Evolutionary conservation across 1,140 invertebrate genomes (phyloP).

Genomic region (Atta colombica): DNA sequence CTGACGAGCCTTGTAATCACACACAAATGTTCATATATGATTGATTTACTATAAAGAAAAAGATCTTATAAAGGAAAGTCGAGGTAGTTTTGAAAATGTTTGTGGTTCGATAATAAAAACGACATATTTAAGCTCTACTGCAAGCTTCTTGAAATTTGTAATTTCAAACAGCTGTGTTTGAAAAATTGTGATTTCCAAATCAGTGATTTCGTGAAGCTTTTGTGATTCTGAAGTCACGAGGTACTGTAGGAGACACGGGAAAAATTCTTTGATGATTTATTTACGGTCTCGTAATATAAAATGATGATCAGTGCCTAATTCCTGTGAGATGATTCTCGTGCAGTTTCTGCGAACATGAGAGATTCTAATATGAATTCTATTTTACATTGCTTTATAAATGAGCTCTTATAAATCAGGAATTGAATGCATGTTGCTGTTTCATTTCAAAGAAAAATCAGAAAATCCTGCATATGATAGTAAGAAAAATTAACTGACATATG

Average conservation of each 20-base stretch:
- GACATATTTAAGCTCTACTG: conserved; percentile 28
- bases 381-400: not conserved
- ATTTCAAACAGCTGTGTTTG: conserved; percentile 44
- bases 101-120: not conserved
- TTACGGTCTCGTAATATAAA: conserved; percentile 16
- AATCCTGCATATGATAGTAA: not conserved
- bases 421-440: not conserved
- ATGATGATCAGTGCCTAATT: not conserved
- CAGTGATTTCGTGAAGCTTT: conserved; percentile 22
- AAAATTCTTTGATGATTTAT: conserved; percentile 39
- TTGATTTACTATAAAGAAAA: conserved; percentile 13
- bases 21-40: not conserved
- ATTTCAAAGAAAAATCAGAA: not conserved
- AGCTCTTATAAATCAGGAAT: too few relatives aligned
- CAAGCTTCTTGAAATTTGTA: conserved; percentile 55
- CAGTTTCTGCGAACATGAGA: not conserved
- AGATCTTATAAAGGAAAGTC: not conserved
- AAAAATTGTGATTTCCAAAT: conserved; percentile 42
- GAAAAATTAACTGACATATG: not conserved
- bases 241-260: conserved; percentile 5
- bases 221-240: conserved; percentile 26
- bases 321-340: not conserved
- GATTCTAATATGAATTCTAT: not conserved
- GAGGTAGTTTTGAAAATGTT: not conserved
- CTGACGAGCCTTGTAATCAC: not conserved